Evolutionary conservation across 2,797 vertebrate species (phyloP), one percentile per base, ranked within the genome.

Genomic region (Anas acuta): DNA sequence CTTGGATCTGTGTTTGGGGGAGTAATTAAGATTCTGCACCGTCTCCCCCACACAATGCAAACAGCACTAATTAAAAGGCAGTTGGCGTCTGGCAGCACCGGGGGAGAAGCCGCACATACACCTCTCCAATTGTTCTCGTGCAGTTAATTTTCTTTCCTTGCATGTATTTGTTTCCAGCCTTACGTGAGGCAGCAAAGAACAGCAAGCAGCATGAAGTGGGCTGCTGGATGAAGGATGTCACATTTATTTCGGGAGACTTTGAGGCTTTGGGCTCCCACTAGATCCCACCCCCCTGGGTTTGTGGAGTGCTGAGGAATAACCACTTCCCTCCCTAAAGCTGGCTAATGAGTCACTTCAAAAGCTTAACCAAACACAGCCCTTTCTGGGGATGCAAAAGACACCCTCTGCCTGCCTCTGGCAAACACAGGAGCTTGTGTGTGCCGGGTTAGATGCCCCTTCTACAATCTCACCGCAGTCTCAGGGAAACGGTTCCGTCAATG

Each of bases 1-100:
- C 19, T 85, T 61, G 7, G 13, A 13, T 82, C 71, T 61, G 23
- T 87, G 23, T 95, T 93, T 82, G 67, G 75, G 33, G 75, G 72
- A 91, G 41, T 89, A 58, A 89, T 92, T 93, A 62, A 89, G 81
- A 90, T 94, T 93, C 93, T 90, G 32, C 72, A 70, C 60, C 65
- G 9, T 56, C 33, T 89, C 37, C 84, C 77, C 16, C 26, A 6
- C 4, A 13, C 61, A 79, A 75, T 43, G 61, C 86, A 90, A 93
- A 92, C 61, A 78, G 72, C 54, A 58, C 47, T 95, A 95, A 96
- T 95, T 95, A 96, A 96, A 96, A 92, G 72, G 88, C 86, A 80
- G 58, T 90, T 89, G 81, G 75, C 79, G 57, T 87, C 81, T 92
- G 84, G 91, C 67, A 84, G 92, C 95, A 93, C 79, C 92, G 92